Percentiles rank a stretch among this genome's conserved stretches.
phyloP scores from a whole-genome alignment of 2,113 vertebrate genomes.

The Chinchilla lanigera region DNA sequence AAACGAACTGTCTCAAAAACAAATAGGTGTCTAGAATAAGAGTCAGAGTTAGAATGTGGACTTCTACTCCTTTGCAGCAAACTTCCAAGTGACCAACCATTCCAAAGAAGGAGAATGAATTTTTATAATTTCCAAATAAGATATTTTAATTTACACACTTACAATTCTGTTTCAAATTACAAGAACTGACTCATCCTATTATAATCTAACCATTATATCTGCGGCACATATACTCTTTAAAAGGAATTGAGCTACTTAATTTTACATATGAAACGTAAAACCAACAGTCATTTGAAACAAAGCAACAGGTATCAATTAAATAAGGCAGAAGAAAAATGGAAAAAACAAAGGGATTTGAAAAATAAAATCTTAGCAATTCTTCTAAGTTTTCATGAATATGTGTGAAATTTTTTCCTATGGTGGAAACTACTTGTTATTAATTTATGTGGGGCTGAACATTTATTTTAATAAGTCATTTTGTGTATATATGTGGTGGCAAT shows the following conservation, averaged over 20 bases:
- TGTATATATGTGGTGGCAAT: neutral
- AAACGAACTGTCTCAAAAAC: conserved; percentile 33
- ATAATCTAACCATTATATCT: neutral
- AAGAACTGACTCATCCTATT: neutral
- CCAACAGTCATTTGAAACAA: conserved; percentile 29
- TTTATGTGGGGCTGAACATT: neutral
- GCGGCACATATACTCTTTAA: neutral
- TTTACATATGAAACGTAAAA: neutral
- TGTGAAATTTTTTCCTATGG: neutral
- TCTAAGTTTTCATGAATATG: neutral
- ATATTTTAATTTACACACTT: neutral
- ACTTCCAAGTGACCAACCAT: neutral
- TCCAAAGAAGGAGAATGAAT: conserved; percentile 20
- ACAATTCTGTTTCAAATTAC: conserved; percentile 46
- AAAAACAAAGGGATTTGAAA: neutral
- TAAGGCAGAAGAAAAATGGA: neutral
- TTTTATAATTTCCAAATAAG: neutral
- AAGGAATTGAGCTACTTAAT: neutral
- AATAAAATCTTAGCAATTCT: neutral
- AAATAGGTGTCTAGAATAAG: neutral
- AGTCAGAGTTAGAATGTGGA: neutral
- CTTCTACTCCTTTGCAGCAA: neutral
- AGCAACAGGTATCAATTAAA: neutral
- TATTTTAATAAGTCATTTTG: conserved; percentile 50
- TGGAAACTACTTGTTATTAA: conserved; percentile 46